Percentiles rank a stretch among this genome's conserved stretches.
Evolutionary conservation across 92 coral and sea anemone genomes (phyloP).

Genomic region (Metridium senile): DNA sequence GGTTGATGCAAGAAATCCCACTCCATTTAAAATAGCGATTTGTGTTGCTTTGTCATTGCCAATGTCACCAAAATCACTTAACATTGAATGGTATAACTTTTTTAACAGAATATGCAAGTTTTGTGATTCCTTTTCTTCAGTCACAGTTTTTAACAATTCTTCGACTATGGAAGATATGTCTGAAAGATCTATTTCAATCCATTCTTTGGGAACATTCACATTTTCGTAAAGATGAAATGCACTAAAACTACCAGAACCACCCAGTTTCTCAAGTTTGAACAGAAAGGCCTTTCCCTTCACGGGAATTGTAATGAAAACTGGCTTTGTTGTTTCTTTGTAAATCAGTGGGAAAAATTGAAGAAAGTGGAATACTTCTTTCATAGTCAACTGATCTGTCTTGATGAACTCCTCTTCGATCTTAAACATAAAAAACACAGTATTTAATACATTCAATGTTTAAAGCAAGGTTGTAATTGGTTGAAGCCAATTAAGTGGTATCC

Average conservation of each 20-base stretch:
- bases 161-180: no score
- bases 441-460: no score
- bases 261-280: background rate
- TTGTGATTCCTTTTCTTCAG: no score
- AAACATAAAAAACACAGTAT: no score
- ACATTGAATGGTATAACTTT: background rate
- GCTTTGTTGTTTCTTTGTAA: slow-evolving; percentile 11
- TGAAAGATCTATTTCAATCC: background rate
- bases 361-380: slow-evolving; percentile 33
- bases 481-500: no score
- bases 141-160: no score
- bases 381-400: background rate
- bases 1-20: slow-evolving; percentile 16
- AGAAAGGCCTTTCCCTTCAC: background rate
- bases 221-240: background rate
- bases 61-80: background rate
- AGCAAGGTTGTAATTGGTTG: no score
- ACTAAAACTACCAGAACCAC: background rate
- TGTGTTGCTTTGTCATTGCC: slow-evolving; percentile 7
- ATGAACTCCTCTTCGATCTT: slow-evolving; percentile 10
- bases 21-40: background rate
- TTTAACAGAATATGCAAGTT: no score
- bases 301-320: slow-evolving; percentile 11
- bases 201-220: background rate
- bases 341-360: slow-evolving; percentile 43